Evolutionary conservation across 2,797 vertebrate genomes (phyloP).

Genomic region (Urophycis tenuis): DNA sequence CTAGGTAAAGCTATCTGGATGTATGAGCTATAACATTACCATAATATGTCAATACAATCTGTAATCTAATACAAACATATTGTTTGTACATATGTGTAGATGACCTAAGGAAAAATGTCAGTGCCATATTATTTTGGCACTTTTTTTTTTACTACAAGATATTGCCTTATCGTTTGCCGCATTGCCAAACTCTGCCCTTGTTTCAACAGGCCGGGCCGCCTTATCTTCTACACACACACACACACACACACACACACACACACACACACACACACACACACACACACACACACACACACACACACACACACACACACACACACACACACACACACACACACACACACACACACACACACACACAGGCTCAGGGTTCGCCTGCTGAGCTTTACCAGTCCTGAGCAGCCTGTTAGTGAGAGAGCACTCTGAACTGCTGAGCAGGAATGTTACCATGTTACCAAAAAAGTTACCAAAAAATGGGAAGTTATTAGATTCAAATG

Average conservation of each 20-base stretch:
- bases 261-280: constrained; percentile 21
- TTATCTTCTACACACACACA: constrained; percentile 49
- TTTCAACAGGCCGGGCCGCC: constrained; percentile 6
- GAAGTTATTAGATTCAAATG: not conserved
- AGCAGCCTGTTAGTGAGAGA: constrained; percentile 13
- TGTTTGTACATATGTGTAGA: not conserved
- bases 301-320: constrained; percentile 20
- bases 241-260: not conserved
- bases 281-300: not conserved
- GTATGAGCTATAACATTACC: not conserved
- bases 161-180: constrained; percentile 13
- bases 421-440: not conserved
- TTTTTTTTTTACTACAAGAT: constrained; percentile 7
- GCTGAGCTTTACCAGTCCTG: constrained; percentile 50
- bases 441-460: not conserved
- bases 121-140: not conserved
- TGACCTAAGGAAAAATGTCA: not conserved
- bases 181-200: not conserved
- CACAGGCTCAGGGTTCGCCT: not conserved
- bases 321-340: not conserved
- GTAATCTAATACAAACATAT: not conserved
- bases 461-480: not conserved
- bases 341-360: constrained; percentile 1
- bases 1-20: constrained; percentile 16
- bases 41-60: not conserved